Evolutionary conservation across 1,140 invertebrate species (phyloP), one percentile per base, ranked within the genome.

Genomic region (Brachionus sp.): DNA sequence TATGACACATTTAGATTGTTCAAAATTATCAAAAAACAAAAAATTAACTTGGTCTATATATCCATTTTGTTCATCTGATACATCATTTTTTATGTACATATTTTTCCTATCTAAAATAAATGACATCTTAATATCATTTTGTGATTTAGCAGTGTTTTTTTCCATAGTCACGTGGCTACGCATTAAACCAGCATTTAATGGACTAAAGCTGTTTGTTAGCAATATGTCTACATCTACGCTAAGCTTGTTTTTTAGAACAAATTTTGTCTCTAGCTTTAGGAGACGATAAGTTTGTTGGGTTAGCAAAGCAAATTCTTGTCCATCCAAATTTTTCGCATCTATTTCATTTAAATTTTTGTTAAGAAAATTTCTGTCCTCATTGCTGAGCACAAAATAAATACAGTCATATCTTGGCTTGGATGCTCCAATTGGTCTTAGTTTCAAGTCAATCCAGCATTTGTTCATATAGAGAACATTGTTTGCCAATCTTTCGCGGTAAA

Each of bases 361-460:
- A 13, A 75, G 23, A 75, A 19, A 75, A 46, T 75, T 75, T 75
- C 70, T 23, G 13, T 75, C 70, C 19, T 75, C 70, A 46, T 10
- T 75, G 23, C 12, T 75, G 3, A 75, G 19, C 1, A 75, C 25
- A 19, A 75, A 75, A 46, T 75, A 75, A 29, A 75, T 75, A 7
- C 2, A 75, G 39, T 75, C 42, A 75, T 46, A 46, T 12, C 70
- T 29, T n/a, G 70, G 23, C 0, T 75, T 75, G n/a, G 29, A 37
- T 13, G 39, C 6, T n/a, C 44, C 44, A 16, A 13, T 75, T 1
- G 77, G 77, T 12, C 19, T 62, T 35, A 80, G 39, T 12, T 62
- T 80, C 7, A 80, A 35, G 16, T 80, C 77, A n/a, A 66, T 66
- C 77, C 77, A 80, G 23, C 77, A 80, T 13, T 80, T 80, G 70